Evolutionary conservation across 2,888 invertebrate genomes (phyloP), one percentile per base, ranked within the genome.

Genomic region (Crepidodera aurea): DNA sequence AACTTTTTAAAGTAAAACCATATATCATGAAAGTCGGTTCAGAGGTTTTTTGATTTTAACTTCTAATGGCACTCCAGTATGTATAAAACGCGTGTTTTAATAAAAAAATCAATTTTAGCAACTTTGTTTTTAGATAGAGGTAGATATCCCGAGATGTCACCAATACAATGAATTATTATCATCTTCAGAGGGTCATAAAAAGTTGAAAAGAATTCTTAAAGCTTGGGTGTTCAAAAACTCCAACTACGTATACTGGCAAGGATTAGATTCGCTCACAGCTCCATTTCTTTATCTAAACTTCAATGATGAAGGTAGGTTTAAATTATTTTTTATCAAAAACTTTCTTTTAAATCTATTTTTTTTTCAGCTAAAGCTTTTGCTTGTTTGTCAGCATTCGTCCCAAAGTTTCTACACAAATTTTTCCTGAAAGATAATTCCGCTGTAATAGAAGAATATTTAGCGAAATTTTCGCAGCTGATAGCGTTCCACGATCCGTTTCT

Each of bases 211-310:
- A 48, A 85, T 99, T 61, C 83, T 99, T 1, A 99, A 99, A 81
- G 97, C 98, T 0, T 98, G 98, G 98, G 91, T 99, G 1, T 87
- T 92, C 7, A 91, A 92, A 62, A 95, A 98, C 83, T 91, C 93
- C 0, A 90, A 96, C 75, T 98, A 98, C 75, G 99, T 99, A 1
- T 99, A 99, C 81, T 99, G 99, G 99, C 99, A 99, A 83, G 99
- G 99, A 0, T 83, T 99, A 58, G 99, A 99, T 82, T 99, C 98
- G 0, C 84, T 99, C 12, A 96, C 96, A 55, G 99, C 99, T 0
- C 99, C 99, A 0, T 99, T 99, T 83, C 83, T 99, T 2, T 94
- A 92, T 79, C 85, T 99, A 27, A 96, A 99, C 83, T 99, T 99
- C 78, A 96, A 96, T 79, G 88, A 98, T 80, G 97, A 98, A 88